phyloP scores from a whole-genome alignment of 2,888 invertebrate genomes.

The Rhagium mordax region DNA sequence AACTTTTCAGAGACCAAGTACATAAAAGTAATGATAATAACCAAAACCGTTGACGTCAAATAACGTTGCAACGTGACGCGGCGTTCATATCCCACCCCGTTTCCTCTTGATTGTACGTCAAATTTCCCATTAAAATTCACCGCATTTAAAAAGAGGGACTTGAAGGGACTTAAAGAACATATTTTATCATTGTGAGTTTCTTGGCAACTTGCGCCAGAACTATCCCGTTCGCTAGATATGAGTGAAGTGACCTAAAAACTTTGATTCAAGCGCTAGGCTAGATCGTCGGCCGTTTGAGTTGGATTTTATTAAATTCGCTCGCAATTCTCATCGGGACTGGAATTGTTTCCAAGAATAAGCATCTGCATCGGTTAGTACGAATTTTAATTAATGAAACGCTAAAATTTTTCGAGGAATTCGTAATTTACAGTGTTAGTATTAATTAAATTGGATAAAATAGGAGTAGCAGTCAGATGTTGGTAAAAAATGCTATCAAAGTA shows the following conservation, averaged over 20 bases:
- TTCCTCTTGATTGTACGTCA: background rate
- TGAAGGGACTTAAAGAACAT: background rate
- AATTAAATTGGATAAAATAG: too few relatives aligned
- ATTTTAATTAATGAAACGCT: background rate
- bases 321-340: background rate
- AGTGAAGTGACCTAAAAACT: background rate
- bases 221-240: background rate
- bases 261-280: background rate
- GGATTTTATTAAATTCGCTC: background rate
- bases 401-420: background rate
- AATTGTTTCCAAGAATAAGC: background rate
- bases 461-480: too few relatives aligned
- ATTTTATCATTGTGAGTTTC: background rate
- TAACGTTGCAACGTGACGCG: too few relatives aligned
- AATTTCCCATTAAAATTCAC: background rate
- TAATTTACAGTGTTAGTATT: too few relatives aligned
- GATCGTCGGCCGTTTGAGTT: background rate
- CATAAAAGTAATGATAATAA: too few relatives aligned
- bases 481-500: too few relatives aligned
- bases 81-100: background rate
- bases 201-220: background rate
- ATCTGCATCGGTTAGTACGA: background rate
- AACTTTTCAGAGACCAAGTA: too few relatives aligned
- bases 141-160: background rate
- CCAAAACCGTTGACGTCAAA: too few relatives aligned